Base-by-base conservation (phyloP, 2,888 invertebrate species). In the Elmis aenea region DNA sequence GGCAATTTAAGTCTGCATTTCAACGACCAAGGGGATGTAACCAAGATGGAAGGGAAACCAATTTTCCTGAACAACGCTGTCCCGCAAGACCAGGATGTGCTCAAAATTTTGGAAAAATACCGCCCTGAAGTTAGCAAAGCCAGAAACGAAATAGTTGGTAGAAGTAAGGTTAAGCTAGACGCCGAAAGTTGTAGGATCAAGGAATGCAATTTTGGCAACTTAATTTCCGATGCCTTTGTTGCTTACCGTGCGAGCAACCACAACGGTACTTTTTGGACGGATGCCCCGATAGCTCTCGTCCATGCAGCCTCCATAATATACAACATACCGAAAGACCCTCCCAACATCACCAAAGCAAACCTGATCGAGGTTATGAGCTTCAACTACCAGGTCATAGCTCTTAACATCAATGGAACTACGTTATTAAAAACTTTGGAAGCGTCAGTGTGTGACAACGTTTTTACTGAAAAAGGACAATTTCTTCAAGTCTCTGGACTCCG, bases 181-280 rank as follows among this genome's bases (percentile, higher is more conserved):
- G 86, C 85, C 0, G 56, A 62, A 14, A 62, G 67, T 1, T 93
- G 93, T 58, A 75, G 90, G 21, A 56, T 72, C 15, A 47, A 50
- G 20, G 93, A 93, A 66, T 93, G 93, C 59, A 91, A 89, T 61
- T 68, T 92, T 52, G 93, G 91, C 2, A 90, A 90, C 64, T 62
- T 90, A 12, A 72, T 90, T 32, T 68, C 85, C 1, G 91, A 92
- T 55, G 77, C 89, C 0, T 77, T 86, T 64, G 68, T 88, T 1
- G 71, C 77, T 54, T 77, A 76, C 46, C 76, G 76, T 46, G 71
- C 69, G 3, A 57, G 56, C 23, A 62, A 67, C 36, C 72, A 72
- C 34, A 58, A 46, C 23, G 66, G 71, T 2, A 51, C 55, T 11
- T 76, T 75, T 20, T 90, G 90, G 91, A 84, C 84, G 0, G 81